Base-by-base conservation (phyloP, 2,113 vertebrate genomes). In the Oreotrochilus melanogaster region DNA sequence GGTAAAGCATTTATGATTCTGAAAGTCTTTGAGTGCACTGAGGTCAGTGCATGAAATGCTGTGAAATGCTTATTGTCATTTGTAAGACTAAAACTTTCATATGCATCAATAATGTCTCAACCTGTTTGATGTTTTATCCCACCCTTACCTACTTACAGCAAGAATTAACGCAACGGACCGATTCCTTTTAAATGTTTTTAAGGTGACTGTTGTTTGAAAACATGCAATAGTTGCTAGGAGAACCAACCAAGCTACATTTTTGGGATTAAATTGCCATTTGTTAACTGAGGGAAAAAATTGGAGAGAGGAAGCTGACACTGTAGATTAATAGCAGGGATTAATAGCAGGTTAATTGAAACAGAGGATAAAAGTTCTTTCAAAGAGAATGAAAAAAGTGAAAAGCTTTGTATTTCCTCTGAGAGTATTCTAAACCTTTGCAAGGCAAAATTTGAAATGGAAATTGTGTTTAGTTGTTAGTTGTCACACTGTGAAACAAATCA, bases 191-290 rank as follows among this genome's bases (percentile, higher is more conserved):
- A 43, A 31, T 42, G 18, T 30, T 78, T 45, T 53, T 39, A 64
- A 67, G 54, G 31, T 73, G 54, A 80, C 75, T 53, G 13, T 67
- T 88, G 47, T 71, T 70, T 73, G n/a, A 70, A 84, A 82, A 27
- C 10, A 7, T 83, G 28, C 11, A 54, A 18, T 30, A 65, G 24
- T 25, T 54, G 21, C 50, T 57, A 3, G 24, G 31, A 57, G 21
- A 82, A 23, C 42, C 39, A 58, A 39, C 42, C 31, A 50, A 23
- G 10, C 37, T 57, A 5, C 2, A 4, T 25, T 78, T 65, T n/a
- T 7, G n/a, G 48, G 45, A 27, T 16, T 45, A 75, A 8, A 35
- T 19, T 76, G 43, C 21, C 0, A 0, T 75, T 86, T 39, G 10
- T 84, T 53, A 70, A 86, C 30, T 27, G 35, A 39, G 30, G 43